Percentiles rank a stretch among this genome's conserved stretches.
Evolutionary conservation across 2,797 vertebrate genomes (phyloP).

Genomic region (Liasis olivaceus): DNA sequence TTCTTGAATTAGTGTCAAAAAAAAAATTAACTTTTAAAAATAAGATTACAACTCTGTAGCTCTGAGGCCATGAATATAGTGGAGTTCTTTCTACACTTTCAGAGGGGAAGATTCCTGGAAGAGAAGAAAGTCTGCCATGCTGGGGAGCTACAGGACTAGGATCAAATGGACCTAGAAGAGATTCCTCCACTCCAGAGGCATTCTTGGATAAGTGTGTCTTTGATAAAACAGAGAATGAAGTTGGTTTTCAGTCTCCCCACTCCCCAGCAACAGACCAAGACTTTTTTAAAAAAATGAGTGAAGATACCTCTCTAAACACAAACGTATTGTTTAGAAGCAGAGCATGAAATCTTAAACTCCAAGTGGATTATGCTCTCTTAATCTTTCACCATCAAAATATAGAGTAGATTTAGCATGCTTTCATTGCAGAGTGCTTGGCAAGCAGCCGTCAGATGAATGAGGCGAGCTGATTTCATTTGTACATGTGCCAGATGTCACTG

Average conservation of each 20-base stretch:
- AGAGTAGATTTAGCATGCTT: constrained; percentile 51
- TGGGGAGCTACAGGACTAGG: background rate
- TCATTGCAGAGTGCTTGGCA: constrained; percentile 56
- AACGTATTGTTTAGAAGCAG: constrained; percentile 45
- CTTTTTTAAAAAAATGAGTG: background rate
- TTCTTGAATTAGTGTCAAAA: background rate
- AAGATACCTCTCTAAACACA: constrained; percentile 9
- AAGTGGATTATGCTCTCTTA: constrained; percentile 56
- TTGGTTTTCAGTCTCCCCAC: background rate
- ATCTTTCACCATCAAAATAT: constrained; percentile 66
- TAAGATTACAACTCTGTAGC: background rate
- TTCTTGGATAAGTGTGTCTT: background rate
- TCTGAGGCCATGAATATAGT: background rate
- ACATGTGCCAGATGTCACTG: constrained; percentile 56
- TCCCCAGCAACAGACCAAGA: background rate
- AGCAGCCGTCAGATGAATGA: constrained; percentile 66
- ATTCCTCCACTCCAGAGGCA: background rate
- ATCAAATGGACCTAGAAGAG: background rate
- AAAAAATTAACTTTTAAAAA: background rate
- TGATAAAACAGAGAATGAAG: background rate
- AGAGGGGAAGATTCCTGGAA: background rate
- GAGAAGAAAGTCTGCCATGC: background rate
- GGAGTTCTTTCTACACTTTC: background rate
- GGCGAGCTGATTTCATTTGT: constrained; percentile 64
- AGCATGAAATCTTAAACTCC: constrained; percentile 64